Evolutionary conservation across 2,888 invertebrate species (phyloP), one percentile per base, ranked within the genome.

Genomic region (Nymphalis urticae): DNA sequence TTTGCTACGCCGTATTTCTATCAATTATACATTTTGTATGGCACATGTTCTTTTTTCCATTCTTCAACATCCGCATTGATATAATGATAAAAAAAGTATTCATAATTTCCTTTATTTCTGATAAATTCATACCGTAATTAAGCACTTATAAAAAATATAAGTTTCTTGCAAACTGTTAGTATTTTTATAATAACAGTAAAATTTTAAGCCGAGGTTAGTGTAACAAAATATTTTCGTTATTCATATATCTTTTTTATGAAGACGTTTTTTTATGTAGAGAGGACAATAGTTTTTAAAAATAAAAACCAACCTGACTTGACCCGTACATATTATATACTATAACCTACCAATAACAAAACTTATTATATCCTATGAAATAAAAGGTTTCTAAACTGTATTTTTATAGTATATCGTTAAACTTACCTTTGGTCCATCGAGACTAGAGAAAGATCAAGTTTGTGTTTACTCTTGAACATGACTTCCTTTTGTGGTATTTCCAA

Each of bases 381-480:
- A 36, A 36, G 8, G 36, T 7, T 9, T 27, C 5, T 36, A 9
- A 36, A 8, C 7, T 5, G 8, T 8, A 9, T 24, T 32, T 27
- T 21, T 8, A 36, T 0, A 19, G 5, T 19, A 16, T 10, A 1
- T 36, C 9, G 1, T 17, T 8, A n/a, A 0, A 75, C 80, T 83
- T 82, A 97, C 96, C 97, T 95, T 93, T 97, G 98, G 93, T 99
- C 99, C 98, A 99, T 98, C 56, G 98, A 98, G 77, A 99, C 97
- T 75, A 99, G 95, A 72, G 97, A 96, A 69, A 99, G 95, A 90
- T 99, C 99, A 80, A 99, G 94, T 86, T 99, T 98, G 93, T 99
- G 99, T 93, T 99, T 99, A 87, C 98, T 98, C 92, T 99, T 99
- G 93, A 99, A 98, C 96, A 99, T 99, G 79, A 99, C 97, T 92